Evolutionary conservation across 2,113 vertebrate species (phyloP), one percentile per base, ranked within the genome.

Genomic region (Apaloderma vittatum): DNA sequence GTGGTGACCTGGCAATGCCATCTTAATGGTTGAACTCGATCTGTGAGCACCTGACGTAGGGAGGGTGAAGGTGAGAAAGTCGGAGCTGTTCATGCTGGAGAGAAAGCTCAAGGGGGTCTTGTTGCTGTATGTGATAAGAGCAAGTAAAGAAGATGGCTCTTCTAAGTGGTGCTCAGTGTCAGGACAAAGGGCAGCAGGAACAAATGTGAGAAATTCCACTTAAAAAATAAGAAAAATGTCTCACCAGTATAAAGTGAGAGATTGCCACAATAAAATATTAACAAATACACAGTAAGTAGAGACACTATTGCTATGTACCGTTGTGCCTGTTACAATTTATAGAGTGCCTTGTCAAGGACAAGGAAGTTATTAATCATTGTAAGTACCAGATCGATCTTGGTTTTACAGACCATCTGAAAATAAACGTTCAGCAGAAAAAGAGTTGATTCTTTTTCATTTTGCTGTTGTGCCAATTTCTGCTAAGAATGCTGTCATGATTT

Each of bases 301-400:
- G 59, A 68, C 43, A 32, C 27, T 75, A 84, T 34, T 85, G 52
- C 73, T 49, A 13, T 75, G 34, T 80, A 62, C 51, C 81, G 2
- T 93, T 92, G 61, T 97, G 96, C 93, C 85, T 96, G 49, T 71
- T 93, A 90, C 94, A 95, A 95, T 97, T 96, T 97, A 97, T 74
- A 82, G 90, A 96, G 81, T 95, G 71, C 90, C 77, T 97, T 15
- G 90, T 98, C 96, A 97, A 98, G 97, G 97, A 96, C 94, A 86
- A 34, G 94, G 91, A 96, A 88, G 78, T 94, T 96, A 96, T 96
- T 96, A 96, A 84, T 97, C 96, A 94, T 74, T 89, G 57, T 82
- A 94, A 96, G 94, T 91, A 93, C 77, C 15, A 40, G 94, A 96
- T 97, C 95, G 96, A 97, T 97, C 94, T 93, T 94, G 74, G 91